These are phyloP conservation scores for Parapsyche elsis DNA, from an alignment of 1,140 invertebrate genomes.

Conservation along the genomic window DNA sequence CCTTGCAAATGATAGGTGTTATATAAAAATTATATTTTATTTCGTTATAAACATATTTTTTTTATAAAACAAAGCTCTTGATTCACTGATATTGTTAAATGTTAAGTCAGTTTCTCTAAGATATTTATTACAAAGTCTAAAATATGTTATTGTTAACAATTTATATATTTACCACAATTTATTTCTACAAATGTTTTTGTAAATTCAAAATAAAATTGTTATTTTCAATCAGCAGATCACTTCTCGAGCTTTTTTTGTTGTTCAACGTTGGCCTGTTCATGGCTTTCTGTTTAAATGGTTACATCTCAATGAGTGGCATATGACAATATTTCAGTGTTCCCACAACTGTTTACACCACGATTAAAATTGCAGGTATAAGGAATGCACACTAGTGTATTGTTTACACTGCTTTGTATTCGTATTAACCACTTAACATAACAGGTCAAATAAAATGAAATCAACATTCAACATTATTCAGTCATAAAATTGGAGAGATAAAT, in stretches of 20 bases:
- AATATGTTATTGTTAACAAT: conserved; percentile 37
- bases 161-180: conserved; percentile 37
- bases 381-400: no score
- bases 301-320: conserved; percentile 13
- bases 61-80: neutral
- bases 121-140: conserved; percentile 43
- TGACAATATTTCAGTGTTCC: conserved; percentile 15
- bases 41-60: conserved; percentile 23
- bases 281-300: neutral
- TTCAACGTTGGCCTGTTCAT: neutral
- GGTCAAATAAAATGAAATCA: no score
- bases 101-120: conserved; percentile 11
- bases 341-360: neutral
- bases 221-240: conserved; percentile 43
- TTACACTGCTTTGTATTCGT: no score
- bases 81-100: conserved; percentile 40
- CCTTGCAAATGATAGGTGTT: conserved; percentile 11
- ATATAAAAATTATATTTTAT: conserved; percentile 23
- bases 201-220: conserved; percentile 7
- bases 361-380: no score
- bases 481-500: no score
- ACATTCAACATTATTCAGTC: no score
- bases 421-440: no score
- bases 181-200: conserved; percentile 35
- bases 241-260: conserved; percentile 1